A percentile compares a stretch with the other conserved stretches of the same genome.
These are phyloP conservation scores for Cylindroiulus punctatus DNA, from an alignment of 2,888 invertebrate species.

Conservation along the genomic window DNA sequence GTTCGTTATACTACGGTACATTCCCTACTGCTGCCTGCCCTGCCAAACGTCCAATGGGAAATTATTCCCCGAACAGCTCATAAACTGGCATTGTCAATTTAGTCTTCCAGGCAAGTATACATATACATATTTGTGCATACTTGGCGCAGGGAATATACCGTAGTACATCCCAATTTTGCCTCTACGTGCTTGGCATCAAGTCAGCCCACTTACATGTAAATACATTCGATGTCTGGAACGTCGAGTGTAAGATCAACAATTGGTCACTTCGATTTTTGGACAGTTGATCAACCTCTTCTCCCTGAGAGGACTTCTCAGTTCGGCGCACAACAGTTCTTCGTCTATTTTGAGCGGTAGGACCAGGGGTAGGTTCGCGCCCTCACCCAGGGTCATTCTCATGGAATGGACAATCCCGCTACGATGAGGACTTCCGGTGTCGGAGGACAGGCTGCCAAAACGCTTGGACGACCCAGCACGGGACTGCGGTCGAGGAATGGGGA, in stretches of 20 bases:
- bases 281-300: conserved; percentile 34
- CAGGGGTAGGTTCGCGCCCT: conserved; percentile 55
- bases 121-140: too few relatives aligned
- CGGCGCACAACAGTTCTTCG: conserved; percentile 52
- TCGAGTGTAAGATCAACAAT: conserved; percentile 50
- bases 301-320: conserved; percentile 19
- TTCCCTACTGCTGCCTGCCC: too few relatives aligned
- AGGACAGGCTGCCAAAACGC: conserved; percentile 47
- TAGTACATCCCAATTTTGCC: too few relatives aligned
- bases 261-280: conserved; percentile 57
- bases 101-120: too few relatives aligned
- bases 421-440: conserved; percentile 46
- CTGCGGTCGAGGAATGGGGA: conserved; percentile 50
- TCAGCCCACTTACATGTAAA: not conserved
- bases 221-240: not conserved
- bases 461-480: not conserved
- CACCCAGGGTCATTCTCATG: conserved; percentile 56
- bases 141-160: too few relatives aligned
- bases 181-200: too few relatives aligned
- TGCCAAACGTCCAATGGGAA: too few relatives aligned
- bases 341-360: conserved; percentile 56
- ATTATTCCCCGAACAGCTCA: too few relatives aligned
- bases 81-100: too few relatives aligned
- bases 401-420: conserved; percentile 57
- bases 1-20: too few relatives aligned